These are phyloP conservation scores for Pristionchus fissidentatus DNA, from an alignment of 2,888 invertebrate species.

Conservation along the genomic window DNA sequence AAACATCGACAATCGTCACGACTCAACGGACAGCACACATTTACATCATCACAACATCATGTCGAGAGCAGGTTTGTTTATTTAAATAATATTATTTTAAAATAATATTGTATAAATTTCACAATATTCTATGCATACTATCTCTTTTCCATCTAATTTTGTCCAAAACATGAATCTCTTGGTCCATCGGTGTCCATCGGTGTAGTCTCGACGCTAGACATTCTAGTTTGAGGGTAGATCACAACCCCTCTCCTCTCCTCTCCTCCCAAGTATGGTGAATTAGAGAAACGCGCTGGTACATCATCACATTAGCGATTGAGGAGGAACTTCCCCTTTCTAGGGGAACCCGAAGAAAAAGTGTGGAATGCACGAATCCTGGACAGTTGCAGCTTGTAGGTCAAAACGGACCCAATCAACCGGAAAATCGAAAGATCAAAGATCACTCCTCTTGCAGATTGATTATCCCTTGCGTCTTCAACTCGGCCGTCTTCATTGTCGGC, in stretches of 20 bases:
- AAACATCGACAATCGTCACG: conserved; percentile 2
- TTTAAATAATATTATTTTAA: neutral
- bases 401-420: too few species aligned
- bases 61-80: conserved; percentile 52
- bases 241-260: neutral
- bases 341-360: neutral
- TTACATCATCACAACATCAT: conserved; percentile 49
- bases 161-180: too few species aligned
- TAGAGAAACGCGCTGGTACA: neutral
- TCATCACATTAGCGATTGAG: conserved; percentile 1
- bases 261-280: neutral
- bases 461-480: conserved; percentile 72
- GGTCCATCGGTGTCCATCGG: too few species aligned
- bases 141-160: neutral
- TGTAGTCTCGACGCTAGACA: too few species aligned
- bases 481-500: conserved; percentile 70
- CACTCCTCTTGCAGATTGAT: conserved; percentile 57
- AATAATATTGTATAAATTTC: neutral
- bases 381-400: too few species aligned
- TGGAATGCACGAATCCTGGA: neutral
- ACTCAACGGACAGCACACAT: neutral
- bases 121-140: neutral
- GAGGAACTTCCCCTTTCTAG: too few species aligned
- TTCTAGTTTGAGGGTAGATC: too few species aligned
- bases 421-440: neutral